phyloP scores from a whole-genome alignment of 2,888 invertebrate genomes.

The Myopa tessellatipennis region DNA sequence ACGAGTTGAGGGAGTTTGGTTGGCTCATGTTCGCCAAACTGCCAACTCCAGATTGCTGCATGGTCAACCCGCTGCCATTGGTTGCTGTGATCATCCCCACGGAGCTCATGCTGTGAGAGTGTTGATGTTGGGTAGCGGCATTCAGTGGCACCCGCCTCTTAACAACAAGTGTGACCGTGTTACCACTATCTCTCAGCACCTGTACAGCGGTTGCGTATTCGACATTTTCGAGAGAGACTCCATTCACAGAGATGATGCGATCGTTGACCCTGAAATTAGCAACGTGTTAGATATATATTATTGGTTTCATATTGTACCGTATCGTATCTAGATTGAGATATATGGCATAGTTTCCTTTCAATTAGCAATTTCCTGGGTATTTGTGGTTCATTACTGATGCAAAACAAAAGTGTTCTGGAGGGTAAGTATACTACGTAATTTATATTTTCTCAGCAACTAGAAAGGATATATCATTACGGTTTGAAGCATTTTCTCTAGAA shows the following conservation, averaged over 20 bases:
- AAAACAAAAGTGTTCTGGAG: too few species aligned
- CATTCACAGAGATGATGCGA: constrained; percentile 96
- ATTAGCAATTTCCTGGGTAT: too few species aligned
- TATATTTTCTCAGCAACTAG: too few species aligned
- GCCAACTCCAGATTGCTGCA: constrained; percentile 43
- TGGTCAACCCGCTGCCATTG: constrained; percentile 45
- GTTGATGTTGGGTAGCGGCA: constrained; percentile 60
- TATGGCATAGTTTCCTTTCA: too few species aligned
- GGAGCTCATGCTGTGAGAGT: constrained; percentile 66
- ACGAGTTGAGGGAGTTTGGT: constrained; percentile 62
- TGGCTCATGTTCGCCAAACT: constrained; percentile 58
- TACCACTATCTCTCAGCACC: constrained; percentile 89
- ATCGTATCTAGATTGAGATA: too few species aligned
- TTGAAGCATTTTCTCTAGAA: too few species aligned
- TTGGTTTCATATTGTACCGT: neutral
- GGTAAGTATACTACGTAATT: too few species aligned
- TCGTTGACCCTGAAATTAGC: constrained; percentile 87
- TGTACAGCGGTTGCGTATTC: constrained; percentile 96
- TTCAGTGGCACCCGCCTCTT: constrained; percentile 77
- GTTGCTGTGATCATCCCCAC: constrained; percentile 56
- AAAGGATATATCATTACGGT: too few species aligned
- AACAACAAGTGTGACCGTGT: constrained; percentile 88
- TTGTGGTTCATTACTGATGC: too few species aligned
- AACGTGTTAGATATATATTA: neutral
- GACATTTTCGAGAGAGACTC: constrained; percentile 94